phyloP scores from a whole-genome alignment of 1,140 invertebrate species.

The Sycobia sp. region DNA sequence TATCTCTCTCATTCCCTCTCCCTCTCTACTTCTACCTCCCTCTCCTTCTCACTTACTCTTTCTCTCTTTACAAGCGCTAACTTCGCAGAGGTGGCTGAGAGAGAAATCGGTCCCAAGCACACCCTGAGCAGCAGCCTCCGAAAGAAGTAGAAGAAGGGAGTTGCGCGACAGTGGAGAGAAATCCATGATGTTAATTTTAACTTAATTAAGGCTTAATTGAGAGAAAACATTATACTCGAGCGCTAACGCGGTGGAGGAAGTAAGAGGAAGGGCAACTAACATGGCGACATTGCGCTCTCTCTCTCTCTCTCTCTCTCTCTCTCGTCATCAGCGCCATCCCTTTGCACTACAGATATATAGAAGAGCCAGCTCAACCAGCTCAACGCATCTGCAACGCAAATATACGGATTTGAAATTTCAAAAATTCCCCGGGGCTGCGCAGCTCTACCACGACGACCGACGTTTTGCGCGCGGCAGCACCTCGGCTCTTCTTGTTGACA shows the following conservation, averaged over 20 bases:
- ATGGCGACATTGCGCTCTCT: not conserved
- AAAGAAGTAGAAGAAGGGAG: not conserved
- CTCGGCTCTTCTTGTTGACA: no score
- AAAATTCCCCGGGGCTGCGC: not conserved
- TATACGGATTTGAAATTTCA: conserved; percentile 21
- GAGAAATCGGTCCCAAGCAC: not conserved
- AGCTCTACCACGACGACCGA: no score
- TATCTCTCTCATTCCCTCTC: conserved; percentile 10
- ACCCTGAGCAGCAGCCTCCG: no score
- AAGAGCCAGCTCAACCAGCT: no score
- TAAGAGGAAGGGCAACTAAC: not conserved
- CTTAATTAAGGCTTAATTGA: conserved; percentile 66
- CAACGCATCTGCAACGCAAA: conserved; percentile 23
- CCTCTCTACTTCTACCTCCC: no score
- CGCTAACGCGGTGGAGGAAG: conserved; percentile 37
- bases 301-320: not conserved
- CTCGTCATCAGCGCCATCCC: not conserved
- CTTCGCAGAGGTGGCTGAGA: not conserved
- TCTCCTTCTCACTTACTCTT: conserved; percentile 12
- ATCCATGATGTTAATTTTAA: conserved; percentile 62
- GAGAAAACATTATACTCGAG: conserved; percentile 63
- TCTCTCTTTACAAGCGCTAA: conserved; percentile 29
- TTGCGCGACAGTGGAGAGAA: not conserved
- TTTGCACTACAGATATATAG: no score
- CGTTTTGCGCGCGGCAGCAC: no score